Conservation (phyloP, 1,140 invertebrate genomes). For the Bombus sibiricus region DNA sequence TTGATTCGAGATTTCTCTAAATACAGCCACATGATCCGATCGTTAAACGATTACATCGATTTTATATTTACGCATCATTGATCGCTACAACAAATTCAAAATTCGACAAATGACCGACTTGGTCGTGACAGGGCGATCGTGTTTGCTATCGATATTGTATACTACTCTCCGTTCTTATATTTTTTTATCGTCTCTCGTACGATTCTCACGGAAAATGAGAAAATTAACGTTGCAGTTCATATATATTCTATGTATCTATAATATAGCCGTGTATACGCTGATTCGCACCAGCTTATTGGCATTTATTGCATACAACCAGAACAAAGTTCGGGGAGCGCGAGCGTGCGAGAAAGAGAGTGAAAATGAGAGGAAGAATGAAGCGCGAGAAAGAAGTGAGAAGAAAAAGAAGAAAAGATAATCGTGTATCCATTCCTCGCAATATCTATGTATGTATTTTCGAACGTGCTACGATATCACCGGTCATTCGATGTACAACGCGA, state of each 20-base stretch:
- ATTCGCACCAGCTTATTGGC: slow-evolving; percentile 65
- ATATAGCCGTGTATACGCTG: slow-evolving; percentile 47
- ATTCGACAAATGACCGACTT: not conserved
- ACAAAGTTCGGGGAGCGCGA: not conserved
- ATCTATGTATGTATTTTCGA: slow-evolving; percentile 3
- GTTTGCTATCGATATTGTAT: slow-evolving; percentile 41
- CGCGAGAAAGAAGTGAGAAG: slow-evolving; percentile 7
- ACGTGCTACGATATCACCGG: not conserved
- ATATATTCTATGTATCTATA: slow-evolving; percentile 52
- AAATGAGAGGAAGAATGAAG: not conserved
- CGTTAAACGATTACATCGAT: slow-evolving; percentile 18
- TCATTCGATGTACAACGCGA: slow-evolving; percentile 11
- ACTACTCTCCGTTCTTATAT: slow-evolving; percentile 47
- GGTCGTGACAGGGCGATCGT: slow-evolving; percentile 16
- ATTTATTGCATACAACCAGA: slow-evolving; percentile 49
- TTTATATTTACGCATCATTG: slow-evolving; percentile 34
- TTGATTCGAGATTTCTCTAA: not conserved
- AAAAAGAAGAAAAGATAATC: slow-evolving; percentile 18
- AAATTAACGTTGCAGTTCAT: slow-evolving; percentile 50
- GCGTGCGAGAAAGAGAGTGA: not conserved
- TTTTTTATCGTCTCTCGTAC: slow-evolving; percentile 44
- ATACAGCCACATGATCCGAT: not conserved
- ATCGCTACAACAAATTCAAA: slow-evolving; percentile 22
- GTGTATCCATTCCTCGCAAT: not conserved
- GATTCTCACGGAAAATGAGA: slow-evolving; percentile 52